Conservation (phyloP, 1,140 invertebrate species). For the Drosophila pallidifrons region DNA sequence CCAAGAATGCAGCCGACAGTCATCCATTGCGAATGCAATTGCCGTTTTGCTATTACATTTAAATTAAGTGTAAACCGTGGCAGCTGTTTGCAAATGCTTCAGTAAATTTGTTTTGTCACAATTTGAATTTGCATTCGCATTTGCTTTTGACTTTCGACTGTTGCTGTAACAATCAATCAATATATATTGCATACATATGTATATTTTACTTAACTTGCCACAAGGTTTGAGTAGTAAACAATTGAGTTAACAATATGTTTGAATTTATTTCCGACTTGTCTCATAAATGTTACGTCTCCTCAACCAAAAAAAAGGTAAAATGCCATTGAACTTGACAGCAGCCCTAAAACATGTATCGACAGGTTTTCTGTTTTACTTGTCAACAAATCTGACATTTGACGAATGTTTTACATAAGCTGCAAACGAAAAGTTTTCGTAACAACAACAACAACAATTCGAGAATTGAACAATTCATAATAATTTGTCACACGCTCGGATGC, state of each 20-base stretch:
- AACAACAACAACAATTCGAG: background rate
- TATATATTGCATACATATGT: background rate
- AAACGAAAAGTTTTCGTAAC: background rate
- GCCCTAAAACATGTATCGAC: background rate
- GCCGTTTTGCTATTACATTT: background rate
- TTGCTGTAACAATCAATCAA: slow-evolving; percentile 1
- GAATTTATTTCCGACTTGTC: background rate
- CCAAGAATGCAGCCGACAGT: slow-evolving; percentile 3
- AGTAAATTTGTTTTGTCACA: slow-evolving; percentile 15
- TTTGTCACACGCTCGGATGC: slow-evolving; percentile 1
- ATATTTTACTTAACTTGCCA: background rate
- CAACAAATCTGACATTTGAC: slow-evolving; percentile 1
- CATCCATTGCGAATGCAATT: background rate
- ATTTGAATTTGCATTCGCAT: slow-evolving; percentile 4
- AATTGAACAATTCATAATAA: slow-evolving; percentile 1
- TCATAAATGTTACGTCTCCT: background rate
- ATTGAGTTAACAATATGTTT: slow-evolving; percentile 4
- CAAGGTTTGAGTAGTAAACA: background rate
- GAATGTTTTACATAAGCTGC: slow-evolving; percentile 3
- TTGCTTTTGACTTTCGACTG: slow-evolving; percentile 1
- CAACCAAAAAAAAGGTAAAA: background rate
- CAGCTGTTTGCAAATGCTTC: slow-evolving; percentile 35
- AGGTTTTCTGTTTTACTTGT: background rate
- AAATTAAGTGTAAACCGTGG: slow-evolving; percentile 5
- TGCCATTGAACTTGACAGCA: background rate